Base-by-base conservation (phyloP, 2,888 invertebrate species). In the Enoplolaimus lenunculus region DNA sequence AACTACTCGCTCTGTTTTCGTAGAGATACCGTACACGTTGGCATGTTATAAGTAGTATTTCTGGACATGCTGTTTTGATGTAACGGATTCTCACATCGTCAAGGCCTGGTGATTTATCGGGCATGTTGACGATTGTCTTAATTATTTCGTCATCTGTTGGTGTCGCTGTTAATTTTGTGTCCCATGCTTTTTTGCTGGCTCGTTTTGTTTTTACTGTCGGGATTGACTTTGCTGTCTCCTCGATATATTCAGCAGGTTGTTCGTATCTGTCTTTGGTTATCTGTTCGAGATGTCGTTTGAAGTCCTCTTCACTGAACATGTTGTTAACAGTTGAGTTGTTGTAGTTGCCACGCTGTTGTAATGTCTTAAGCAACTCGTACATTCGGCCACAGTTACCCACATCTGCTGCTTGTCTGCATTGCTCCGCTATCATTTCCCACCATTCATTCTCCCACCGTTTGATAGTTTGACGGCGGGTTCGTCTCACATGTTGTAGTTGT, bases 361-460 rank as follows among this genome's bases (percentile, higher is more conserved):
- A n/a, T n/a, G n/a, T n/a, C n/a, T 57, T 57, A 21, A 16, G 16
- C 16, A 57, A n/a, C 16, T 21, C n/a, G n/a, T 21, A 57, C 57
- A 57, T 57, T n/a, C 16, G 57, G n/a, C 57, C 57, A 57, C 16
- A 21, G 16, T 57, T 57, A 21, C 57, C 57, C 16, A 16, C n/a
- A n/a, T 57, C 57, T 21, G 57, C 57, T 16, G 57, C 57, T n/a
- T 16, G 16, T 16, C n/a, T 16, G n/a, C 57, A 57, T 57, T 57
- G 16, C 16, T 57, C n/a, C n/a, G 57, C 57, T 16, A 57, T 16
- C 57, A n/a, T n/a, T 16, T 57, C 57, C n/a, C 57, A 57, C 57
- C n/a, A 57, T 57, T 57, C 57, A n/a, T 57, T 57, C n/a, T 57
- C 57, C 57, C 57, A 57, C n/a, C n/a, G 57, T 57, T 57, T 57